phyloP scores from a whole-genome alignment of 1,140 invertebrate genomes.

The Carposina sasakii region DNA sequence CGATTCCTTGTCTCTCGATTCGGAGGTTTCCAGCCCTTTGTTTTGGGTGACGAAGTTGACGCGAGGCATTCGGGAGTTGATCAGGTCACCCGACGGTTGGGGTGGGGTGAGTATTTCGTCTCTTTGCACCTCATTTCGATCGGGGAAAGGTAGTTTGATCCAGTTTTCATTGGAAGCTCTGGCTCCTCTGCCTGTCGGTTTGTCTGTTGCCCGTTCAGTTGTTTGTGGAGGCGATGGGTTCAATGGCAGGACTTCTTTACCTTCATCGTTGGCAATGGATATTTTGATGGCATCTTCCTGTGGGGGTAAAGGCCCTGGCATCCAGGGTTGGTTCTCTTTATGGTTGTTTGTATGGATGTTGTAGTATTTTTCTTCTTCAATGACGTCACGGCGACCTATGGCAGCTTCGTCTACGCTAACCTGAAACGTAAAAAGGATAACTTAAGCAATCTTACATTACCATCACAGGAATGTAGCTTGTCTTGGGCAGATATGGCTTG shows the following conservation, averaged over 20 bases:
- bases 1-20: constrained; percentile 65
- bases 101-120: constrained; percentile 55
- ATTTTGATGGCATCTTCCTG: constrained; percentile 57
- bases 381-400: constrained; percentile 55
- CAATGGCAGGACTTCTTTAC: constrained; percentile 36
- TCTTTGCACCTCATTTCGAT: constrained; percentile 39
- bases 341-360: constrained; percentile 44
- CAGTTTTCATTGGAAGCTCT: constrained; percentile 69
- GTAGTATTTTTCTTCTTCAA: constrained; percentile 65
- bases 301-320: constrained; percentile 45
- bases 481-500: no score
- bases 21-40: constrained; percentile 63
- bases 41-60: constrained; percentile 71
- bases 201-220: constrained; percentile 62
- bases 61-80: constrained; percentile 66
- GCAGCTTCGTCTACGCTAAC: constrained; percentile 25
- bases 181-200: constrained; percentile 60
- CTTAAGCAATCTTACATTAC: no score
- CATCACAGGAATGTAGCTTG: no score
- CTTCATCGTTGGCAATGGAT: constrained; percentile 43
- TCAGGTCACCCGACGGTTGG: constrained; percentile 57
- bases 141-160: constrained; percentile 64
- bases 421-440: no score
- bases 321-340: constrained; percentile 47
- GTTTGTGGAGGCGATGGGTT: no score